Conservation (phyloP, 1,140 invertebrate species). For the Phenacoccus solenopsis region DNA sequence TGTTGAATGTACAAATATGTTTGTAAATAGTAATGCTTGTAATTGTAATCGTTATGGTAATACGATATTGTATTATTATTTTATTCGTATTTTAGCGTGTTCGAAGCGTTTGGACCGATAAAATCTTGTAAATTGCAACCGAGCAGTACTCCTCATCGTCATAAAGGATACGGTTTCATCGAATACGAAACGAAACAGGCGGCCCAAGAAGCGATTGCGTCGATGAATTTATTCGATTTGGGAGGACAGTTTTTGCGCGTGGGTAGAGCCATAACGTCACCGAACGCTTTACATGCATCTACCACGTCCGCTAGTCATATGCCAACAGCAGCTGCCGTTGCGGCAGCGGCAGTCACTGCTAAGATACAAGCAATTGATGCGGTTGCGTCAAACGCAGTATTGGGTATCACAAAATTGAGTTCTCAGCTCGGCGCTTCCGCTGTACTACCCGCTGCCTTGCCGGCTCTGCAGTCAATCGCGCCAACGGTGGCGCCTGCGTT, state of each 20-base stretch:
- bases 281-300: constrained; percentile 57
- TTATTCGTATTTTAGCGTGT: constrained; percentile 83
- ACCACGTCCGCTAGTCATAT: constrained; percentile 59
- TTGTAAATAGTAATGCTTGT: too few species aligned
- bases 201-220: constrained; percentile 89
- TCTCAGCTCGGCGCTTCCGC: constrained; percentile 25
- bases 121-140: constrained; percentile 83
- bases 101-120: constrained; percentile 97
- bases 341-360: constrained; percentile 93
- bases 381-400: constrained; percentile 66
- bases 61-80: background rate
- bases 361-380: constrained; percentile 98
- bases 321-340: constrained; percentile 85
- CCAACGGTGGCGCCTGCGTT: constrained; percentile 25
- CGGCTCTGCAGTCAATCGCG: constrained; percentile 26
- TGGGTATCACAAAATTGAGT: constrained; percentile 30
- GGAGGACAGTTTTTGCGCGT: constrained; percentile 93
- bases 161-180: constrained; percentile 97
- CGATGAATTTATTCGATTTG: constrained; percentile 98
- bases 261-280: constrained; percentile 87
- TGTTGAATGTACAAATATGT: too few species aligned
- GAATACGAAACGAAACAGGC: constrained; percentile 91
- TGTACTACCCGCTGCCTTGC: constrained; percentile 27
- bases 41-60: too few species aligned
- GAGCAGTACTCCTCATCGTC: constrained; percentile 69